Percentiles rank a stretch among this genome's conserved stretches.
Conservation (phyloP, 2,888 invertebrate genomes). For the Chouioia cunea region DNA sequence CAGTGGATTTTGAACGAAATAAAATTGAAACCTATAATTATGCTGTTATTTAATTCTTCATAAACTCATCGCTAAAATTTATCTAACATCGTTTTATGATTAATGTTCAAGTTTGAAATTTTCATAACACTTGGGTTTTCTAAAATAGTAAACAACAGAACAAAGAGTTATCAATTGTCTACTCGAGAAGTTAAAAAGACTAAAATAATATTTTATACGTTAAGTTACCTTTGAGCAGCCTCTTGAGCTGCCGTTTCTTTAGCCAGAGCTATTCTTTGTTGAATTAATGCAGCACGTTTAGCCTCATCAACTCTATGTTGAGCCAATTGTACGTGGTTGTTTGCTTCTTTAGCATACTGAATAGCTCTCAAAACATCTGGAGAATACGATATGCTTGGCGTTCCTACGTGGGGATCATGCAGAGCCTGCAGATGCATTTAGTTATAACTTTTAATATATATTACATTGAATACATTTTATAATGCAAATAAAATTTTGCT, state of each 20-base stretch:
- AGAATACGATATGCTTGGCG: slow-evolving; percentile 69
- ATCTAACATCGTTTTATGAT: too few species aligned
- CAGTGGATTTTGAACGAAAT: too few species aligned
- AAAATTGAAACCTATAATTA: too few species aligned
- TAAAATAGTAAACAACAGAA: too few species aligned
- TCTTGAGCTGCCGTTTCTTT: slow-evolving; percentile 78
- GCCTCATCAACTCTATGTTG: slow-evolving; percentile 81
- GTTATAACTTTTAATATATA: too few species aligned
- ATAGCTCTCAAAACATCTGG: slow-evolving; percentile 80
- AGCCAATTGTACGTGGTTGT: slow-evolving; percentile 77
- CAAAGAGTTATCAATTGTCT: neutral
- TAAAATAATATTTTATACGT: too few species aligned
- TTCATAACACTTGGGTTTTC: too few species aligned
- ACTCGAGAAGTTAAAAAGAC: neutral
- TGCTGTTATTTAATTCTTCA: too few species aligned
- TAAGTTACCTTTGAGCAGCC: slow-evolving; percentile 60
- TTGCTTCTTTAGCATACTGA: slow-evolving; percentile 81
- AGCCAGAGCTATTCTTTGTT: slow-evolving; percentile 80
- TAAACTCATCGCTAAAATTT: too few species aligned
- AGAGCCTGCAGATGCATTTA: slow-evolving; percentile 53
- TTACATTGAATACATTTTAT: too few species aligned
- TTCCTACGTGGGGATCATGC: slow-evolving; percentile 56
- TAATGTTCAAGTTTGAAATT: too few species aligned
- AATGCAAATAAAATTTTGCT: too few species aligned
- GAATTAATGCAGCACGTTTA: slow-evolving; percentile 79